Conservation (phyloP, 2,888 invertebrate genomes). For the Eupithecia pulchellata region DNA sequence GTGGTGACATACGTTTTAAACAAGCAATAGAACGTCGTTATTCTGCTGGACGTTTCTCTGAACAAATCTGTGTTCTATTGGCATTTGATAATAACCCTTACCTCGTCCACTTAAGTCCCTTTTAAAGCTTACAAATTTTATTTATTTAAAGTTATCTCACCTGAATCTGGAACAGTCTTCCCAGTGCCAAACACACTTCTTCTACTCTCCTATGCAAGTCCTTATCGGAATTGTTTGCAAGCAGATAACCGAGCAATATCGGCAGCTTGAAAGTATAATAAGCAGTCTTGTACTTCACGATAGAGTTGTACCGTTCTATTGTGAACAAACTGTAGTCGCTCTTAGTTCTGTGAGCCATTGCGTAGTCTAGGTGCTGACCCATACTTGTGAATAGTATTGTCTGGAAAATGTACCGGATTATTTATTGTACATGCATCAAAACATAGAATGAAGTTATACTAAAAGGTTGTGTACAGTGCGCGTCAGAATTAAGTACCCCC, state of each 20-base stretch:
- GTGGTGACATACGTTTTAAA: no score
- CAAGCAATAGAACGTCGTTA: no score
- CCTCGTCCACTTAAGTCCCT: no score
- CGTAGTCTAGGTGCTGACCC: conserved; percentile 92
- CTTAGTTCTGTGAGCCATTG: conserved; percentile 80
- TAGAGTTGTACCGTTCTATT: conserved; percentile 92
- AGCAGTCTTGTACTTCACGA: conserved; percentile 95
- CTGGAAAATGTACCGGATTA: conserved; percentile 50
- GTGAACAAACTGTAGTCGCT: conserved; percentile 86
- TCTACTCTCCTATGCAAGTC: conserved; percentile 90
- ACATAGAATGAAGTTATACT: no score
- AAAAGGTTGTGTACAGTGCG: no score
- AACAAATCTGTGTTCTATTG: no score
- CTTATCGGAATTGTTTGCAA: conserved; percentile 89
- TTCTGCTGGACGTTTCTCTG: no score
- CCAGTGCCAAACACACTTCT: conserved; percentile 93
- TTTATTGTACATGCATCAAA: no score
- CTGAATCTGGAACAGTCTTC: conserved; percentile 96
- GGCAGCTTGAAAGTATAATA: conserved; percentile 96
- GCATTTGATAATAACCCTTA: no score
- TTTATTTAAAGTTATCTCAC: conserved; percentile 78
- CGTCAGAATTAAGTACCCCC: no score
- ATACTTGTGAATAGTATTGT: conserved; percentile 87
- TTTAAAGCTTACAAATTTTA: no score
- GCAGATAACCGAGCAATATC: conserved; percentile 91